Percentiles rank a stretch among this genome's conserved stretches.
Conservation (phyloP, 2,797 vertebrate genomes). For the Enteromius mattozi region DNA sequence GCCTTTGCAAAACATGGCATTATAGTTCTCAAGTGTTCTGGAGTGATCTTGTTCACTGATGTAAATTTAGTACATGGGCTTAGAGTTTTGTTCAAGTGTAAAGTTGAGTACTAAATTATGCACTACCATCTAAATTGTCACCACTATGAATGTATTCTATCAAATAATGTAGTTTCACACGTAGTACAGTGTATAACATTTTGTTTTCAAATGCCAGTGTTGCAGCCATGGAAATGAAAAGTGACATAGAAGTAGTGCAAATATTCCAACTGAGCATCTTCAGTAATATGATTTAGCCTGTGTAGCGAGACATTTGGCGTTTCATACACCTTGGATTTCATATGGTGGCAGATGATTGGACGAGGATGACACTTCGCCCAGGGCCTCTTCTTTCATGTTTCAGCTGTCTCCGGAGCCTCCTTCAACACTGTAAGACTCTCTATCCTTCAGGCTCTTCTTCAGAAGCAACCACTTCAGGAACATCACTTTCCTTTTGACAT, state of each 20-base stretch:
- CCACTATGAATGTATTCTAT: not conserved
- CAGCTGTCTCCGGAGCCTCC: conserved; percentile 1
- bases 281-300: not conserved
- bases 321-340: conserved; percentile 19
- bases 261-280: conserved; percentile 2
- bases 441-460: conserved; percentile 24
- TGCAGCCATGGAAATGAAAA: not conserved
- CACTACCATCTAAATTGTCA: not conserved
- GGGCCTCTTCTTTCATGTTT: conserved; percentile 46
- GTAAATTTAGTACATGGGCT: not conserved
- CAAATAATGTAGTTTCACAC: not conserved
- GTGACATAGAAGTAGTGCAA: not conserved
- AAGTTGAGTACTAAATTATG: not conserved
- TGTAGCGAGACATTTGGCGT: not conserved
- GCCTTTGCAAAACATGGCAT: not conserved
- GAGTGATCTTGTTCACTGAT: not conserved
- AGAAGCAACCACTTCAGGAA: conserved; percentile 15
- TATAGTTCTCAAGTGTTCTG: not conserved
- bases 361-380: conserved; percentile 16
- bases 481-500: conserved; percentile 28
- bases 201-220: not conserved
- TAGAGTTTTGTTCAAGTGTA: not conserved
- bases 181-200: not conserved
- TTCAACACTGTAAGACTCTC: conserved; percentile 6
- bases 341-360: conserved; percentile 27